Evolutionary conservation across 2,113 vertebrate genomes (phyloP).

Genomic region (Malurus elegans): DNA sequence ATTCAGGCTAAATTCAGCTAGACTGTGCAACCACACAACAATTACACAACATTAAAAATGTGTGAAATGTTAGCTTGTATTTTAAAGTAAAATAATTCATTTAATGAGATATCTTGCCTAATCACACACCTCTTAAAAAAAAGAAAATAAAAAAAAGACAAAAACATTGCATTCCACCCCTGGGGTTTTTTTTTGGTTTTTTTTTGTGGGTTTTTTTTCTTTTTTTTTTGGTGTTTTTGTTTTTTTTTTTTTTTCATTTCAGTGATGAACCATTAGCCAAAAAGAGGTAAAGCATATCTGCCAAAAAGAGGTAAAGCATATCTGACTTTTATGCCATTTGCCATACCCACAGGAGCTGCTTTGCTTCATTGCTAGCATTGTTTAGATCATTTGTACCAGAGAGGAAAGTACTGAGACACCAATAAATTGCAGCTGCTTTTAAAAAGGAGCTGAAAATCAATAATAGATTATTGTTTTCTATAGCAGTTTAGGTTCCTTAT

Average conservation of each 20-base stretch:
- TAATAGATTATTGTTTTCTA: conserved; percentile 74
- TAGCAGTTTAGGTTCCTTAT: conserved; percentile 57
- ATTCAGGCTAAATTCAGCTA: not conserved
- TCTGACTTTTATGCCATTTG: conserved; percentile 14
- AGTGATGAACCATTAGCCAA: not conserved
- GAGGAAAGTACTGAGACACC: conserved; percentile 29
- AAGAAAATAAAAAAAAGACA: not conserved
- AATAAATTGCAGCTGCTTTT: conserved; percentile 67
- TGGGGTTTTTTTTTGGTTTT: no score
- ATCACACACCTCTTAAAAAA: not conserved
- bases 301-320: not conserved
- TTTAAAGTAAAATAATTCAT: not conserved
- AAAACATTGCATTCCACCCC: not conserved
- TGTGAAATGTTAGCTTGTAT: not conserved
- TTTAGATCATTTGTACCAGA: conserved; percentile 36
- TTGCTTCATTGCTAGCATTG: not conserved
- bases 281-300: not conserved
- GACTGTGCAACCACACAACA: not conserved
- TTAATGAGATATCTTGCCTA: not conserved
- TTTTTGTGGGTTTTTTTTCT: no score
- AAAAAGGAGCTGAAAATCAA: conserved; percentile 71
- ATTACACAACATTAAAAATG: not conserved
- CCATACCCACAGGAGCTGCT: conserved; percentile 15
- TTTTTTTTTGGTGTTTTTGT: no score
- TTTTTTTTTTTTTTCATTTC: not conserved